These are phyloP conservation scores for Theonella swinhoei DNA, from an alignment of 37 sponge, comb jelly and placozoan species.

Conservation along the genomic window DNA sequence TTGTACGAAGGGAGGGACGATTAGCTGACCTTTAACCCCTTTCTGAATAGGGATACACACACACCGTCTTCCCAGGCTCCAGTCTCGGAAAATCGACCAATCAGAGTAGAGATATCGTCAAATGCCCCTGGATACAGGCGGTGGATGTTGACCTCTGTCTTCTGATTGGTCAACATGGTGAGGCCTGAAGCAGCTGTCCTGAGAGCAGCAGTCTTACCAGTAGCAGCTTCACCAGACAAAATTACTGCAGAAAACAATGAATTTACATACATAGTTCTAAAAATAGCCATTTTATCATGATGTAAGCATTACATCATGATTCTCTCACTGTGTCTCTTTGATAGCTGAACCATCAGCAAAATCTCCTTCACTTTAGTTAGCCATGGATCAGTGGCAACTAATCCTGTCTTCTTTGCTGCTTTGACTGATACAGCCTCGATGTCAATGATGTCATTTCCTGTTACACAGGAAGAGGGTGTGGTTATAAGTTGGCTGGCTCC, in stretches of 20 bases:
- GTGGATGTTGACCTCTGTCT: constrained; percentile 35
- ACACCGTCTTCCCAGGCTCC: constrained; percentile 88
- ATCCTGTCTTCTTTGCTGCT: constrained; percentile 14
- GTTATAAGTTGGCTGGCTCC: not conserved
- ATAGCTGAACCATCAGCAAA: constrained; percentile 13
- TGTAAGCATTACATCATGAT: too few relatives aligned
- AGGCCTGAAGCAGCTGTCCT: constrained; percentile 62
- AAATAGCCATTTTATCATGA: not conserved
- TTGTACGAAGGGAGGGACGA: not conserved
- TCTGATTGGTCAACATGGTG: constrained; percentile 13
- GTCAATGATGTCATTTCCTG: not conserved
- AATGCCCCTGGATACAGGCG: constrained; percentile 60
- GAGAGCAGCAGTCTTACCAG: constrained; percentile 76
- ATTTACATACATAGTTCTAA: not conserved
- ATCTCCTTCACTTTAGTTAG: constrained; percentile 50
- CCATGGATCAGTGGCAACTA: constrained; percentile 35
- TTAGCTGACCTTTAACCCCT: constrained; percentile 64
- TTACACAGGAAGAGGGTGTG: not conserved
- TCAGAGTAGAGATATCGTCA: constrained; percentile 47
- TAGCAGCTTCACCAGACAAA: constrained; percentile 64
- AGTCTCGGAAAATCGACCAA: constrained; percentile 33
- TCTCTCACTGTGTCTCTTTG: not conserved
- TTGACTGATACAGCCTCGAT: not conserved
- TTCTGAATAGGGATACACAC: constrained; percentile 76
- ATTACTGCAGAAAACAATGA: constrained; percentile 56